Evolutionary conservation across 2,113 vertebrate genomes (phyloP).

Genomic region (Tupaia chinensis): DNA sequence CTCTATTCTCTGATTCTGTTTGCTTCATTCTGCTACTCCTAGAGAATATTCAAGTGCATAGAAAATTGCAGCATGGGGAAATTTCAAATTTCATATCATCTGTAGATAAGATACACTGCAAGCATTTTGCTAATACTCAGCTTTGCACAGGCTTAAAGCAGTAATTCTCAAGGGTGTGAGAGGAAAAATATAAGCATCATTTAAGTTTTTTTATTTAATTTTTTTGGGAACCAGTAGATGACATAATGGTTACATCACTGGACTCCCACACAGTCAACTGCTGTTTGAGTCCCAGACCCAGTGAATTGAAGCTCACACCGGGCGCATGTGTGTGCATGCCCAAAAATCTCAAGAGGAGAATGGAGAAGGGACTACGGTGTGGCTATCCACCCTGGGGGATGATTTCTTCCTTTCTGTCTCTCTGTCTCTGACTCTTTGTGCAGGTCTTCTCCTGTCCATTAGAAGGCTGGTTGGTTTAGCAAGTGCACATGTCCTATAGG

Average conservation of each 20-base stretch:
- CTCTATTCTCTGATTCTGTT: neutral
- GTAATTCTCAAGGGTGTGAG: neutral
- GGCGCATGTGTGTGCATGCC: too few species aligned
- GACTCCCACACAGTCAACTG: too few species aligned
- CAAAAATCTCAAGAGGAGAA: too few species aligned
- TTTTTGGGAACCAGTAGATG: too few species aligned
- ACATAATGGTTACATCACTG: too few species aligned
- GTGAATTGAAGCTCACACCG: too few species aligned
- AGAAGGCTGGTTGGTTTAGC: neutral
- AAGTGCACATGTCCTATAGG: too few species aligned
- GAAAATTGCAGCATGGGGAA: neutral
- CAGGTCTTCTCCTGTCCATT: neutral
- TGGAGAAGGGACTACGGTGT: too few species aligned
- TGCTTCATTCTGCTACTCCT: neutral
- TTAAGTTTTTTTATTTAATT: neutral
- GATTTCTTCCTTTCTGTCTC: too few species aligned
- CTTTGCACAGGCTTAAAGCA: neutral
- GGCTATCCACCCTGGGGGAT: too few species aligned
- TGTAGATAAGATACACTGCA: neutral
- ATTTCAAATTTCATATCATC: neutral
- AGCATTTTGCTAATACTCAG: constrained; percentile 5
- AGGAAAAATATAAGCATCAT: constrained; percentile 10
- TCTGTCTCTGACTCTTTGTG: neutral
- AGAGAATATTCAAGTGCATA: neutral
- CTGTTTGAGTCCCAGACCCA: too few species aligned